Evolutionary conservation across 2,888 invertebrate species (phyloP), one percentile per base, ranked within the genome.

Genomic region (Drosophila helvetica): DNA sequence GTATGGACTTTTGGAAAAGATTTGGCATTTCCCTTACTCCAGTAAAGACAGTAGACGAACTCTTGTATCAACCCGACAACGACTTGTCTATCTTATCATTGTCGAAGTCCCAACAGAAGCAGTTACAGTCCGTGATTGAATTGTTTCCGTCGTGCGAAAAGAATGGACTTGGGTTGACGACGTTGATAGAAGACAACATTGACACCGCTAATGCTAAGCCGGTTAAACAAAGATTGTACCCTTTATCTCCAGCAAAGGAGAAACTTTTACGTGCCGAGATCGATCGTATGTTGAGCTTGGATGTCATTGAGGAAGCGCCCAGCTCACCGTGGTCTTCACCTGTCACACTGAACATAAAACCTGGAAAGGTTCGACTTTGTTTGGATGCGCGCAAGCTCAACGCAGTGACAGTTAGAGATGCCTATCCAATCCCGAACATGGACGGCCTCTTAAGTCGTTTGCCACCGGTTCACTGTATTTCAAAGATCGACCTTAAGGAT

Each of bases 331-430:
- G 53, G 64, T 58, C 43, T 1, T 59, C 53, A 22, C 48, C 60
- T 1, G 47, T 54, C 0, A 43, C 15, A 4, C 17, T 65, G 12
- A 8, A 30, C 1, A 6, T 60, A 10, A 45, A 60, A 7, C 59
- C 53, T 7, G 48, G 25, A 10, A 60, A 53, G 12, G 30, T 60
- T 12, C 30, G 33, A 15, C 55, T 66, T 38, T 66, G 61, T 51
- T n/a, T 46, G 1, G 51, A 55, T 15, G 22, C 62, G 3, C n/a
- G 60, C 1, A 60, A 54, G 54, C 12, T 59, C 0, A 65, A 59
- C 22, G 46, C 38, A 8, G 54, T 27, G 17, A 53, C 19, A 19
- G 19, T 19, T 2, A 19, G 2, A 19, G 52, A 59, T 19, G 61
- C 55, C 0, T 51, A 55, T 42, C 45, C 38, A 0, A 66, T 66